Conservation (phyloP, 2,797 vertebrate species). For the Picus viridis region DNA sequence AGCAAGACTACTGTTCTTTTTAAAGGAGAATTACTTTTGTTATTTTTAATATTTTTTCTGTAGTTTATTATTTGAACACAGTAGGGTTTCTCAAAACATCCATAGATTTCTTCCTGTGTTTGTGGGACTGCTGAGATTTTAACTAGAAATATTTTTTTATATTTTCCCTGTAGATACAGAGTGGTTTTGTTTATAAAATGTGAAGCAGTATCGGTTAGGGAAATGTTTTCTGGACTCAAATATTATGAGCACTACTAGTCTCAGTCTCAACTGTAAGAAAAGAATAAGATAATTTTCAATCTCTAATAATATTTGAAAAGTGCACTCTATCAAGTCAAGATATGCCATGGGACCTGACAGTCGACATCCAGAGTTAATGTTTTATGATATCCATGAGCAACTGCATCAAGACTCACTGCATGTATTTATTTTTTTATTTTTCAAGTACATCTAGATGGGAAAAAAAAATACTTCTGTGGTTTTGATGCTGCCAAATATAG, state of each 20-base stretch:
- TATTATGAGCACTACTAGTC: not conserved
- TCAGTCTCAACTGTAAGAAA: not conserved
- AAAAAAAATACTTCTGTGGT: not conserved
- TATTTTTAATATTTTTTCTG: not conserved
- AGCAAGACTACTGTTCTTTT: not conserved
- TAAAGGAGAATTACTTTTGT: not conserved
- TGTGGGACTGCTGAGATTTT: not conserved
- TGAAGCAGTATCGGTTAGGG: not conserved
- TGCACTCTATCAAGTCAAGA: not conserved
- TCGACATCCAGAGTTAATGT: not conserved
- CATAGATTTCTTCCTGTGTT: not conserved
- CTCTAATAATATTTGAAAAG: constrained; percentile 9
- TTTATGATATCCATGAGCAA: not conserved
- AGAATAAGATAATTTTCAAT: not conserved
- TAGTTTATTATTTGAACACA: not conserved
- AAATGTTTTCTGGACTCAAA: not conserved
- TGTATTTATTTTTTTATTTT: not conserved
- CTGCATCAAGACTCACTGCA: not conserved
- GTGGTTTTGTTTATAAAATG: not conserved
- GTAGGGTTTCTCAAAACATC: not conserved
- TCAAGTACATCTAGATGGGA: not conserved
- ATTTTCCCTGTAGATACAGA: not conserved
- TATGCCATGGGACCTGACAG: not conserved
- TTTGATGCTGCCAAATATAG: not conserved
- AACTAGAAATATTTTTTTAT: not conserved